Conservation (phyloP, 2,888 invertebrate genomes). For the Luffia ferchaultella region DNA sequence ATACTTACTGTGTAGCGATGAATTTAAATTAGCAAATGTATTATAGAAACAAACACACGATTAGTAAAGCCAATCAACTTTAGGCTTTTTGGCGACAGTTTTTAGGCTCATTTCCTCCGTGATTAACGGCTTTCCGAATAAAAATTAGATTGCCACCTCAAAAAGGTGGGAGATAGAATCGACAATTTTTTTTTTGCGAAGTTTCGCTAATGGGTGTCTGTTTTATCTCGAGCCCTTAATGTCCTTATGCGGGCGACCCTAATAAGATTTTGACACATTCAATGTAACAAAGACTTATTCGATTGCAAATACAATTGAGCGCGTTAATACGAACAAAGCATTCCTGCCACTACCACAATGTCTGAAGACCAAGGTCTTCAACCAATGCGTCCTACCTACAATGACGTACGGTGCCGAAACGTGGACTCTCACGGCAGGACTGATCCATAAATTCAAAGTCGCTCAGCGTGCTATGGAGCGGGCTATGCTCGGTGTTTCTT, state of each 20-base stretch:
- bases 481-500: too few species aligned
- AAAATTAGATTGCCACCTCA: slow-evolving; percentile 63
- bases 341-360: too few species aligned
- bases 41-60: not conserved
- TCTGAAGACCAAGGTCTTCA: too few species aligned
- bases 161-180: slow-evolving; percentile 45
- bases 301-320: not conserved
- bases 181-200: slow-evolving; percentile 42
- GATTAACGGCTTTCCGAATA: slow-evolving; percentile 53
- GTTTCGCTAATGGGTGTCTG: slow-evolving; percentile 56
- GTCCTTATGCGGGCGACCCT: slow-evolving; percentile 59
- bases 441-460: too few species aligned
- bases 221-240: slow-evolving; percentile 61
- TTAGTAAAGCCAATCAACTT: slow-evolving; percentile 48
- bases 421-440: too few species aligned
- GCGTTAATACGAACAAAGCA: not conserved
- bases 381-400: too few species aligned
- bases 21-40: not conserved
- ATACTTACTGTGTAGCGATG: slow-evolving; percentile 10
- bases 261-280: slow-evolving; percentile 35
- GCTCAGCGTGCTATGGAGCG: too few species aligned
- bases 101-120: slow-evolving; percentile 55
- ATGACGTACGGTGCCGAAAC: too few species aligned
- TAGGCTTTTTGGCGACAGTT: slow-evolving; percentile 48
- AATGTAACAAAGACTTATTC: slow-evolving; percentile 1